phyloP scores from a whole-genome alignment of 2,797 vertebrate species.

The Chanos chanos region DNA sequence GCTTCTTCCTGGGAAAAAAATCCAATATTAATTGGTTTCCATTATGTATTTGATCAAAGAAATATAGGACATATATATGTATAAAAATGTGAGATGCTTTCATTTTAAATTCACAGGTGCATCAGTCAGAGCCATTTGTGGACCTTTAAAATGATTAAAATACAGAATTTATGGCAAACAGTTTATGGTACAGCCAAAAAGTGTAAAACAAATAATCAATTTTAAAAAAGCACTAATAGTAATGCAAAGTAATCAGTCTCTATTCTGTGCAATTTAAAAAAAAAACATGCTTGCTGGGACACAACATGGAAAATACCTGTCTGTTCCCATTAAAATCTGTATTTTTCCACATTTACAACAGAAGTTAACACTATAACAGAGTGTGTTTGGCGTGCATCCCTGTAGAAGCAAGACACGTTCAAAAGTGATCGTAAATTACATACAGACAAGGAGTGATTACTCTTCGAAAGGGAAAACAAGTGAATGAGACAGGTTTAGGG shows the following conservation, averaged over 20 bases:
- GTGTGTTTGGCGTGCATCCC: constrained; percentile 53
- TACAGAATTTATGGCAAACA: too few relatives aligned
- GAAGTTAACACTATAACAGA: constrained; percentile 54
- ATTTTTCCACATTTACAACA: constrained; percentile 61
- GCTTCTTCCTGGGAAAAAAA: too few relatives aligned
- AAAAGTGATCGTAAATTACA: constrained; percentile 54
- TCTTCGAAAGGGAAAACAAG: constrained; percentile 56
- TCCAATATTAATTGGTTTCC: too few relatives aligned
- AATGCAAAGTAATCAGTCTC: constrained; percentile 56
- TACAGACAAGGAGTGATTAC: constrained; percentile 54
- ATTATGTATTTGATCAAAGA: too few relatives aligned
- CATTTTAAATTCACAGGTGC: too few relatives aligned
- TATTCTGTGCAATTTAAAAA: constrained; percentile 57
- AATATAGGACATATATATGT: too few relatives aligned
- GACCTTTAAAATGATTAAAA: too few relatives aligned
- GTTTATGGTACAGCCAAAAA: too few relatives aligned
- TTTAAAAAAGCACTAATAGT: constrained; percentile 25
- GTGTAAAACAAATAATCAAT: too few relatives aligned
- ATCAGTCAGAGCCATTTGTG: too few relatives aligned
- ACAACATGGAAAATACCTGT: constrained; percentile 60
- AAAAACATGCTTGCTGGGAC: too few relatives aligned
- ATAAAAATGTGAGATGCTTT: too few relatives aligned
- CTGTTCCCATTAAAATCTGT: constrained; percentile 62
- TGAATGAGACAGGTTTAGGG: constrained; percentile 57
- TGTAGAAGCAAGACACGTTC: constrained; percentile 45